Evolutionary conservation across 2,888 invertebrate species (phyloP).

Genomic region (Hermaeophaga mercurialis): DNA sequence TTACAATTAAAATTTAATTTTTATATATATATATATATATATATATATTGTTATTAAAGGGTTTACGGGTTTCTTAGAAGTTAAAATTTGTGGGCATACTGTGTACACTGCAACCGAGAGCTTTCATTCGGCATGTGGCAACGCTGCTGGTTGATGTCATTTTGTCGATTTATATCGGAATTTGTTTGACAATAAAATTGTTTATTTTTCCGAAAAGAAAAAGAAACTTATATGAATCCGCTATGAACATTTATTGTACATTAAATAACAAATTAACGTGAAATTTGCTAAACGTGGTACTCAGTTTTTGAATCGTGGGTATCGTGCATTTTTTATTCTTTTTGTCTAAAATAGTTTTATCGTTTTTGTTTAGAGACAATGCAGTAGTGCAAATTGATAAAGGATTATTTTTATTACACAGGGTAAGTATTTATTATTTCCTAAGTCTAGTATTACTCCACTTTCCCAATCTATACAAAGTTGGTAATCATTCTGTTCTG

Average conservation of each 20-base stretch:
- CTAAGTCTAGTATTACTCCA: neutral
- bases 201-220: slow-evolving; percentile 48
- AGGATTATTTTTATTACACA: neutral
- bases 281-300: neutral
- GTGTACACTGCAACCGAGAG: too few relatives aligned
- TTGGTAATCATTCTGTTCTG: too few relatives aligned
- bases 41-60: too few relatives aligned
- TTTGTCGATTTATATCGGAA: slow-evolving; percentile 54
- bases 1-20: too few relatives aligned
- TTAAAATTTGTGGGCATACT: too few relatives aligned
- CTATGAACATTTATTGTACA: slow-evolving; percentile 3
- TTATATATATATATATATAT: too few relatives aligned
- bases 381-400: slow-evolving; percentile 7
- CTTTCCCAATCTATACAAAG: neutral
- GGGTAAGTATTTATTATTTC: slow-evolving; percentile 1
- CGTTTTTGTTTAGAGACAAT: slow-evolving; percentile 20
- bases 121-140: slow-evolving; percentile 1
- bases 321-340: slow-evolving; percentile 6
- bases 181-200: slow-evolving; percentile 54
- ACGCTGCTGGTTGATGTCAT: slow-evolving; percentile 37
- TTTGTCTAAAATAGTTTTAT: slow-evolving; percentile 7
- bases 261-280: neutral
- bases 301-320: neutral
- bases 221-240: slow-evolving; percentile 8
- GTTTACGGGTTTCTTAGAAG: too few relatives aligned